Evolutionary conservation across 2,797 vertebrate genomes (phyloP).

Genomic region (Oreonectes daqikongensis): DNA sequence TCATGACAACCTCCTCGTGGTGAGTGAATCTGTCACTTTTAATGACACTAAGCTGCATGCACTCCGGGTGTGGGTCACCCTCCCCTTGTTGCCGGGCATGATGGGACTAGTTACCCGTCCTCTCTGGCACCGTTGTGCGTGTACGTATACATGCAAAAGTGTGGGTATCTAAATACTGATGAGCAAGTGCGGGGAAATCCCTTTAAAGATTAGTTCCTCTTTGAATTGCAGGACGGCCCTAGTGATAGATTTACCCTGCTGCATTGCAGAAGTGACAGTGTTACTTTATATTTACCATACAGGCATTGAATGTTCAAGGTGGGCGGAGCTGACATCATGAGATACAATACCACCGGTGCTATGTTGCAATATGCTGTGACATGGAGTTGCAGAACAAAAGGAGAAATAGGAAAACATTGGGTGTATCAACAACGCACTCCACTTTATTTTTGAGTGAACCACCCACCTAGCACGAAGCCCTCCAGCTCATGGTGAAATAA

Average conservation of each 20-base stretch:
- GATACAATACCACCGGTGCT: constrained; percentile 45
- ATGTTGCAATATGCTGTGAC: constrained; percentile 54
- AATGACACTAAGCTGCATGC: constrained; percentile 65
- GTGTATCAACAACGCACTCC: constrained; percentile 39
- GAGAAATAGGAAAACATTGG: constrained; percentile 36
- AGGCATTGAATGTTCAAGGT: constrained; percentile 10
- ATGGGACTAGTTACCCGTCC: constrained; percentile 63
- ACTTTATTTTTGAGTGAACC: constrained; percentile 48
- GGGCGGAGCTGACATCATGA: constrained; percentile 14
- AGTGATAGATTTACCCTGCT: not conserved
- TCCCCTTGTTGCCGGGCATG: constrained; percentile 66
- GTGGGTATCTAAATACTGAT: constrained; percentile 35
- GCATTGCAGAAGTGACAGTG: not conserved
- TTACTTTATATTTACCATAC: not conserved
- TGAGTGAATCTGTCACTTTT: constrained; percentile 72
- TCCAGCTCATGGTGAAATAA: constrained; percentile 40
- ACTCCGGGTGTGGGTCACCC: constrained; percentile 60
- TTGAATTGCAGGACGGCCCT: not conserved
- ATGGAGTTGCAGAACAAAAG: constrained; percentile 41
- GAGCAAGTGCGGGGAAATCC: constrained; percentile 44
- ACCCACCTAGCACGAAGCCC: constrained; percentile 36
- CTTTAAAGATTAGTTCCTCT: constrained; percentile 39
- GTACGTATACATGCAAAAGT: constrained; percentile 27
- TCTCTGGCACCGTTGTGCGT: constrained; percentile 42
- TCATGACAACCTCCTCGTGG: constrained; percentile 48